Evolutionary conservation across 1,140 invertebrate genomes (phyloP).

Genomic region (Neocloeon triangulifer): DNA sequence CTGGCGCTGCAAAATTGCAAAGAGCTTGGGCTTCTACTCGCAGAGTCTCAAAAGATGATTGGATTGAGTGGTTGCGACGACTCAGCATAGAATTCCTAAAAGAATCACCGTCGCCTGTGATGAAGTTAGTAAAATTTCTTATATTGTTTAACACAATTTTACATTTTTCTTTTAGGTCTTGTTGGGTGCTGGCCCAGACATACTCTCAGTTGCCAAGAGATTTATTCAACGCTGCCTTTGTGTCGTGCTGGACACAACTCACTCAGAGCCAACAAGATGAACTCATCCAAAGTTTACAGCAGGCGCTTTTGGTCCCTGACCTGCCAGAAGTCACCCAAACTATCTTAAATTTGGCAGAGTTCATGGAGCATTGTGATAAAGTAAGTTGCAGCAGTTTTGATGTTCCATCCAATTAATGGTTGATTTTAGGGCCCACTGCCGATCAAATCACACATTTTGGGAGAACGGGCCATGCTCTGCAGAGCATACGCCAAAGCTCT

Average conservation of each 20-base stretch:
- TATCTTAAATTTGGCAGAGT: constrained; percentile 92
- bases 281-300: constrained; percentile 64
- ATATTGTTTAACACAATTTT: constrained; percentile 5
- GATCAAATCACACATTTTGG: constrained; percentile 59
- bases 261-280: constrained; percentile 61
- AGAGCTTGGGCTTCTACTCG: constrained; percentile 75
- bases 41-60: constrained; percentile 90
- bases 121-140: constrained; percentile 25
- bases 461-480: constrained; percentile 61
- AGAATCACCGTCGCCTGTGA: constrained; percentile 82
- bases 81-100: constrained; percentile 85
- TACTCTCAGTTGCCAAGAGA: constrained; percentile 85
- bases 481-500: constrained; percentile 88
- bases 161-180: constrained; percentile 54
- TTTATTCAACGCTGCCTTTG: constrained; percentile 95
- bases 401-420: neutral
- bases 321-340: constrained; percentile 94
- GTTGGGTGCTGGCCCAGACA: constrained; percentile 76
- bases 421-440: constrained; percentile 56
- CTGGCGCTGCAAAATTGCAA: constrained; percentile 59
- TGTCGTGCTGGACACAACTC: constrained; percentile 96
- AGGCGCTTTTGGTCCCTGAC: constrained; percentile 79
- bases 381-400: constrained; percentile 12
- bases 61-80: constrained; percentile 88
- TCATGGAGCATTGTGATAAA: constrained; percentile 98